Evolutionary conservation across 2,797 vertebrate species (phyloP), one percentile per base, ranked within the genome.

Genomic region (Bradypodion ventrale): DNA sequence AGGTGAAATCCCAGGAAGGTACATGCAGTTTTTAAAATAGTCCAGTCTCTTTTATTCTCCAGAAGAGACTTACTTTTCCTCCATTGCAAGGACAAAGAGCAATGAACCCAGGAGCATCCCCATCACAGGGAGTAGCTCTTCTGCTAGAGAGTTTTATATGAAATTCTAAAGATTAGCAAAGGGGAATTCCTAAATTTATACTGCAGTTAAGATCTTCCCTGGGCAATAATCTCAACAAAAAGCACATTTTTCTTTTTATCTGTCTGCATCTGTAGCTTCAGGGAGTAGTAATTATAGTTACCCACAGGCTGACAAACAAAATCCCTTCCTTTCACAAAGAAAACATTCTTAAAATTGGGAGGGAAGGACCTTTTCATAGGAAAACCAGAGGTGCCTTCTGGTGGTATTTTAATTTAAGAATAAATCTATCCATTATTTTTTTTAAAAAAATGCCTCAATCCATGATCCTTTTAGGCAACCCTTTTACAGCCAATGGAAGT

Each of bases 111-210:
- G 83, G 87, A 88, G 83, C 84, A 86, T 91, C 87, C 88, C 90
- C 89, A 89, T 70, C 78, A 92, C 91, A 93, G 91, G 90, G 88
- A 93, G 90, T 84, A 76, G 75, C 83, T 92, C 78, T 69, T 90
- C 87, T 82, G 82, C 85, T 80, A 81, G 15, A 60, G 63, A 73
- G 25, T 1, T 56, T 78, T 23, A 16, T 62, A 66, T 78, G 83
- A 87, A 90, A 79, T 76, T 68, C 82, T 75, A 52, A 85, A 91
- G 69, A 75, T 74, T 46, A 88, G 12, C 8, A 16, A 87, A 89
- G 70, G n/a, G 4, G 85, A 70, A 60, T 65, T 85, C 87, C 87
- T 68, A 66, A 21, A 86, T 88, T 82, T 81, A 6, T 62, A 91
- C 86, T 86, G 69, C 23, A 65, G 1, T 62, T 23, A 49, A 88